Percentiles rank a stretch among this genome's conserved stretches.
These are phyloP conservation scores for Leptobrachium leishanense DNA, from an alignment of 2,113 vertebrate species.

Conservation along the genomic window DNA sequence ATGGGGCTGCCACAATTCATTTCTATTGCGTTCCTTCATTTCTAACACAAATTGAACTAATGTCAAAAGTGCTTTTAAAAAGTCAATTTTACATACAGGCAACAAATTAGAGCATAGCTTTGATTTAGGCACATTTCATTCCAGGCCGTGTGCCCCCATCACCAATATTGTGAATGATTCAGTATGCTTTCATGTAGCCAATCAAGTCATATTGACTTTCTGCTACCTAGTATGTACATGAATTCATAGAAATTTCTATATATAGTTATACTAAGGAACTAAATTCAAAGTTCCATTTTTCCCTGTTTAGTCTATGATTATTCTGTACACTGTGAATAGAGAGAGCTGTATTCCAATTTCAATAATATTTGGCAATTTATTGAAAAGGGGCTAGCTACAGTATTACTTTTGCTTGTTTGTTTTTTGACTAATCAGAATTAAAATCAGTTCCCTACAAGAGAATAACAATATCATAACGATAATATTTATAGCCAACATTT, in stretches of 20 bases:
- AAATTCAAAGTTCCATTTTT: too few species aligned
- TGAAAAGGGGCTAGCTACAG: too few species aligned
- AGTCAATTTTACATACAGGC: background rate
- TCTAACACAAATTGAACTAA: conserved; percentile 17
- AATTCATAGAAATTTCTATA: background rate
- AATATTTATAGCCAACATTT: too few species aligned
- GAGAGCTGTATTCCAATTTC: background rate
- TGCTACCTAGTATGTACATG: background rate
- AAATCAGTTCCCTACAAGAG: too few species aligned
- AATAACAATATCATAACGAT: too few species aligned
- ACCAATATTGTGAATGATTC: background rate
- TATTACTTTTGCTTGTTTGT: too few species aligned
- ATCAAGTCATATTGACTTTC: background rate
- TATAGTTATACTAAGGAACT: background rate
- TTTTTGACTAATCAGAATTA: too few species aligned
- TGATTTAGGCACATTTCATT: background rate
- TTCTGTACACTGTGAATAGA: too few species aligned
- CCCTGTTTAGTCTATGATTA: too few species aligned
- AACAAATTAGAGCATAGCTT: background rate
- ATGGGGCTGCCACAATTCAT: background rate
- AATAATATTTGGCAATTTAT: too few species aligned
- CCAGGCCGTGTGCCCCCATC: background rate
- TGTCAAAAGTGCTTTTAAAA: conserved; percentile 51
- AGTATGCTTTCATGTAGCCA: background rate
- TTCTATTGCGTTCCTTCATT: conserved; percentile 59